Base-by-base conservation (phyloP, 2,888 invertebrate genomes). In the Camptogramma bilineatum region DNA sequence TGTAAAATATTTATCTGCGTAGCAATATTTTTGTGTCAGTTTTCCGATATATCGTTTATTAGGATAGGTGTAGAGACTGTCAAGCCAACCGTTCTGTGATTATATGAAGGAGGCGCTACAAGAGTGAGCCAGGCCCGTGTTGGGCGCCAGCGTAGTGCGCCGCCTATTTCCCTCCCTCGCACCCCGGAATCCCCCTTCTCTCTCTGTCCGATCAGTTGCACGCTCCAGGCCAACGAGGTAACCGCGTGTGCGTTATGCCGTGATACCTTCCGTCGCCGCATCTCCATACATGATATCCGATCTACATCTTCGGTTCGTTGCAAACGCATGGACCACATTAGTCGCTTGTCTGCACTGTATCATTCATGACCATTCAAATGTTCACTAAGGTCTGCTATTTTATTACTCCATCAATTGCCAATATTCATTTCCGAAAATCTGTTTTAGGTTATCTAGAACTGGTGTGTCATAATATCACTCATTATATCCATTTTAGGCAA, bases 281-380 rank as follows among this genome's bases (percentile, higher is more conserved):
- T 81, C 89, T 82, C 76, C 88, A 88, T 86, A 71, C 71, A 87
- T 87, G 86, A 90, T 86, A 85, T 80, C 86, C 82, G 86, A 84
- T 80, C 88, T 84, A 81, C 85, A 81, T 82, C 78, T 79, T 87
- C 85, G 92, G 92, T 93, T 92, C 92, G 92, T 93, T 89, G 91
- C 91, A 87, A 78, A 87, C 88, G 92, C 92, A 93, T 92, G 92
- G 82, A 87, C 92, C 92, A 91, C 90, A 81, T 83, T 93, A 92
- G 91, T 88, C 79, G 92, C 92, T 92, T 92, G 74, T 78, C 79
- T 87, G 91, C 91, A 91, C 90, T 78, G 72, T 77, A 84, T 83
- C 79, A 79, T 84, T 73, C 72, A 76, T 72, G 55, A 65, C 61
- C 71, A 75, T 78, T 74, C 59, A 61, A 69, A 51, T 64, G 28